Conservation (phyloP, 2,797 vertebrate genomes). For the Sebastes trivittatus region DNA sequence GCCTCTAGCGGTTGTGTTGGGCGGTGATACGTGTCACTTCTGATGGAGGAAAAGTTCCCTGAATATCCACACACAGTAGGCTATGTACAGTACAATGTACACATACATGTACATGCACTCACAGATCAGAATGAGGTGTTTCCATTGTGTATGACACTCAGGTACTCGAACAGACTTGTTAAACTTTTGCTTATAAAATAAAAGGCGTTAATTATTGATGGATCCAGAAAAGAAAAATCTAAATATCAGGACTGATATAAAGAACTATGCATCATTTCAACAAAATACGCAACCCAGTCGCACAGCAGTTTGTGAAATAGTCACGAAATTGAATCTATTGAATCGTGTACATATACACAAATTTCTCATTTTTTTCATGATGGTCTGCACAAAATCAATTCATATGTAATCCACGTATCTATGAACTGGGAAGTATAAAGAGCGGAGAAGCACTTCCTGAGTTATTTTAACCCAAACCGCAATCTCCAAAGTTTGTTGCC, state of each 20-base stretch:
- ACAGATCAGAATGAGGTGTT: not conserved
- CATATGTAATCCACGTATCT: too few relatives aligned
- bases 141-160: not conserved
- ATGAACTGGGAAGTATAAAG: too few relatives aligned
- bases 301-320: too few relatives aligned
- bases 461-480: too few relatives aligned
- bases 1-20: conserved; percentile 27
- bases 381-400: too few relatives aligned
- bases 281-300: not conserved
- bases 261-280: not conserved
- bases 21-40: conserved; percentile 20
- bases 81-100: not conserved
- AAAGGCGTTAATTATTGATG: not conserved
- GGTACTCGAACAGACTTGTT: not conserved
- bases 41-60: not conserved
- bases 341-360: too few relatives aligned
- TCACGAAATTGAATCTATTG: too few relatives aligned
- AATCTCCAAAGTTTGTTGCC: too few relatives aligned
- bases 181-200: not conserved
- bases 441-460: too few relatives aligned
- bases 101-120: not conserved
- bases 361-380: too few relatives aligned
- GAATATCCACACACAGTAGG: not conserved
- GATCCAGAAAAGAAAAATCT: not conserved
- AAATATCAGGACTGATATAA: not conserved